phyloP scores from a whole-genome alignment of 2,888 invertebrate genomes.

The Caenorhabditis angaria region DNA sequence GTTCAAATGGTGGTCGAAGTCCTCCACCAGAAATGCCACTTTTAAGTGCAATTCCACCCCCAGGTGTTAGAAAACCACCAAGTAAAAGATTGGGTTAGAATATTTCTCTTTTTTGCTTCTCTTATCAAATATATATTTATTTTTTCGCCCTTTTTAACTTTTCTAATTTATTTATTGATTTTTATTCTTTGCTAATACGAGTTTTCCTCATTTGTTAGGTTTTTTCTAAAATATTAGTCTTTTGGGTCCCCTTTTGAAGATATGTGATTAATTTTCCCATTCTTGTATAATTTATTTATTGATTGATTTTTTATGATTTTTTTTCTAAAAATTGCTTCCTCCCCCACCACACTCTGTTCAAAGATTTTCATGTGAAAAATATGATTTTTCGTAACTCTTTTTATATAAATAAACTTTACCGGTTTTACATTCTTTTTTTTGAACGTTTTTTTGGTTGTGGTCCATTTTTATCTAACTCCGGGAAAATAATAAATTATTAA shows the following conservation, averaged over 20 bases:
- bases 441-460: background rate
- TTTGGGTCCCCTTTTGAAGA: background rate
- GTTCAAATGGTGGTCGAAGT: slow-evolving; percentile 56
- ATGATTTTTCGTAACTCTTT: background rate
- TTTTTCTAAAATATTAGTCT: background rate
- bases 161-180: slow-evolving; percentile 6
- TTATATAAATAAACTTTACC: background rate
- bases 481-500: too few species aligned
- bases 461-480: background rate
- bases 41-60: slow-evolving; percentile 47
- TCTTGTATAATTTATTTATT: background rate
- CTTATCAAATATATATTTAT: background rate
- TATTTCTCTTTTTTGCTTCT: slow-evolving; percentile 3
- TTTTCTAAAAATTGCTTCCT: too few species aligned
- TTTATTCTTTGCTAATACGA: slow-evolving; percentile 16
- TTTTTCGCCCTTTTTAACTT: background rate
- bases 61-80: slow-evolving; percentile 45
- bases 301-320: background rate
- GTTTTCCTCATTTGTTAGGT: background rate
- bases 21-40: slow-evolving; percentile 60
- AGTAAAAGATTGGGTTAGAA: slow-evolving; percentile 35
- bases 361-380: background rate
- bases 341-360: background rate
- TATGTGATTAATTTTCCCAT: background rate
- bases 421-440: slow-evolving; percentile 5